A percentile compares a stretch with the other conserved stretches of the same genome.
Evolutionary conservation across 1,140 invertebrate species (phyloP).

Genomic region (Chironomus tepperi): DNA sequence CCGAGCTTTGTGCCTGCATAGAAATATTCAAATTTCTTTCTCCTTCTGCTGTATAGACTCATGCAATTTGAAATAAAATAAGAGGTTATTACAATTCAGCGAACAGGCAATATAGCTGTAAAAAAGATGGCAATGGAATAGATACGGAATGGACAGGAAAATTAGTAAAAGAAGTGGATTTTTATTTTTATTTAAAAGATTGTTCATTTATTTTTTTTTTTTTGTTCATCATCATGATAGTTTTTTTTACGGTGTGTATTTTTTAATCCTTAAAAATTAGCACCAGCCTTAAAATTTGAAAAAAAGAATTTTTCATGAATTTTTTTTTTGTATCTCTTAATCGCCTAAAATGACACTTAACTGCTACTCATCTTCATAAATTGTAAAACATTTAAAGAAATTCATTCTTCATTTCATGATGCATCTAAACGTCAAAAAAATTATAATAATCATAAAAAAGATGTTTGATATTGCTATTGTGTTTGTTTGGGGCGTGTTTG

Average conservation of each 20-base stretch:
- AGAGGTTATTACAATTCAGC: too few relatives aligned
- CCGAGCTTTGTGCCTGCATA: not conserved
- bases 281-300: conserved; percentile 22
- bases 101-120: too few relatives aligned
- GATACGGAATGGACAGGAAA: not conserved
- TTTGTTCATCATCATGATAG: conserved; percentile 1
- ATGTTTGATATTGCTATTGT: not conserved
- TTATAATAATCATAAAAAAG: conserved; percentile 9
- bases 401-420: not conserved
- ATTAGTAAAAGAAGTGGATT: not conserved
- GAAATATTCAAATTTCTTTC: not conserved
- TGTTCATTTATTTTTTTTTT: conserved; percentile 11
- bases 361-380: not conserved
- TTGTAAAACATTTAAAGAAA: conserved; percentile 9
- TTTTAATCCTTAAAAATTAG: conserved; percentile 20
- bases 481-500: not conserved
- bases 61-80: too few relatives aligned
- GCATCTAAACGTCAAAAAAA: conserved; percentile 6
- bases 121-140: too few relatives aligned
- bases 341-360: conserved; percentile 13
- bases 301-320: not conserved
- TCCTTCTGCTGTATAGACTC: too few relatives aligned
- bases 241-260: not conserved
- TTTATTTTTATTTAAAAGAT: not conserved
- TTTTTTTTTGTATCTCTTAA: not conserved